Evolutionary conservation across 2,797 vertebrate genomes (phyloP), one percentile per base, ranked within the genome.

Genomic region (Typhlichthys eigenmanni): DNA sequence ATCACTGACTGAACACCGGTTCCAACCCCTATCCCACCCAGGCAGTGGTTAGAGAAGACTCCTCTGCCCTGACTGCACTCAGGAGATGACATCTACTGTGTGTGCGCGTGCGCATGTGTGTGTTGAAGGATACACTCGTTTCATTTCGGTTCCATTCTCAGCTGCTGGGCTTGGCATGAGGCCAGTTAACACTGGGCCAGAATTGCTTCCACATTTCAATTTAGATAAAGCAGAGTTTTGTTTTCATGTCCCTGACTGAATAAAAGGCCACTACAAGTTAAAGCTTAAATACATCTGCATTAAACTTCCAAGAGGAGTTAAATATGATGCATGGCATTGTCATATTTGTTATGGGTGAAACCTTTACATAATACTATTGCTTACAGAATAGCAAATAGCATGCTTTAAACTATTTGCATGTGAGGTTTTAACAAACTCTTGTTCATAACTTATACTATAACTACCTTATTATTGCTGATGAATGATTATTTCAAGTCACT

Each of bases 191-290:
- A 69, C 17, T 11, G 34, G 52, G 76, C 79, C 71, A 86, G 81
- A 85, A 88, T 83, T 80, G 74, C 74, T 91, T 88, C 87, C 87
- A 90, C 79, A 84, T 89, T 90, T 89, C 56, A 68, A 78, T 78
- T 85, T 60, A 74, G 51, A 81, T 76, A 68, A 68, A 67, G 69
- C 69, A 32, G 54, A 72, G 49, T 64, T 47, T 71, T 78, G 62
- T 55, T 55, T 73, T 49, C 13, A 47, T 77, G 17, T 38, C 61
- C 75, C 61, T 58, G 55, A 69, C 67, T 78, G 47, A 14, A 50
- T 55, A 34, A 17, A 32, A 66, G 13, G 0, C 57, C 46, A 63
- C 64, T 46, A 48, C 60, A 63, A 48, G 69, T 32, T 49, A 11
- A 49, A 24, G 4, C 17, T 8, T 47, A 56, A 19, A 58, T 52